These are phyloP conservation scores for Idaea dimidiata DNA, from an alignment of 2,888 invertebrate genomes.

Conservation along the genomic window DNA sequence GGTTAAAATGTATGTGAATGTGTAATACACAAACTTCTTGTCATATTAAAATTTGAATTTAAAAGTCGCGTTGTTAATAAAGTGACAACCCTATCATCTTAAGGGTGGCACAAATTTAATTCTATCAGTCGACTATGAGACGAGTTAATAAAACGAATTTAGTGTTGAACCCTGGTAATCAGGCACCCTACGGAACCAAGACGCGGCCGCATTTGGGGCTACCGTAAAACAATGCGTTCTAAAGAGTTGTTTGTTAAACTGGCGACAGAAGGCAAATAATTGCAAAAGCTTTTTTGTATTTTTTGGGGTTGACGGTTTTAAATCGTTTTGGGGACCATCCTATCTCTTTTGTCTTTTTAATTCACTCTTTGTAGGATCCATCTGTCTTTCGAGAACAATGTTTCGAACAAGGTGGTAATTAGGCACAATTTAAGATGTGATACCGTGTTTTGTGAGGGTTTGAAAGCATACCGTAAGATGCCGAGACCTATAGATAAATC, in stretches of 20 bases:
- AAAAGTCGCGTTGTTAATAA: not conserved
- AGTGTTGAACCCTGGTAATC: conserved; percentile 64
- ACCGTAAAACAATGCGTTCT: conserved; percentile 67
- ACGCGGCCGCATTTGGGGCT: conserved; percentile 52
- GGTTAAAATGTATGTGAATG: not conserved
- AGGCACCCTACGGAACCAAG: conserved; percentile 46
- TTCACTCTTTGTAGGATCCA: conserved; percentile 21
- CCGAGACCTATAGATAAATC: not conserved
- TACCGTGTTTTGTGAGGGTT: not conserved
- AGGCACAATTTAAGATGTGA: conserved; percentile 12
- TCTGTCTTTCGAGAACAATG: conserved; percentile 18
- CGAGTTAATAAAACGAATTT: conserved; percentile 79
- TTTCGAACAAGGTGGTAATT: conserved; percentile 10
- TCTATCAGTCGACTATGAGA: conserved; percentile 77
- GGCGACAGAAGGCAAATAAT: conserved; percentile 71
- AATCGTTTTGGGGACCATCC: conserved; percentile 37
- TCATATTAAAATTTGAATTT: not conserved
- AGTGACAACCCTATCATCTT: conserved; percentile 49
- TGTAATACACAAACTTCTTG: not conserved
- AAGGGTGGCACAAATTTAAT: conserved; percentile 73
- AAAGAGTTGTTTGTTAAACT: conserved; percentile 67
- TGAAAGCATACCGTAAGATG: not conserved
- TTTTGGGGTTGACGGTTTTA: conserved; percentile 44
- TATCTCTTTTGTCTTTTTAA: conserved; percentile 34
- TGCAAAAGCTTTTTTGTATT: conserved; percentile 49